Conservation (phyloP, 2,888 invertebrate genomes). For the Ormyrus rosae region DNA sequence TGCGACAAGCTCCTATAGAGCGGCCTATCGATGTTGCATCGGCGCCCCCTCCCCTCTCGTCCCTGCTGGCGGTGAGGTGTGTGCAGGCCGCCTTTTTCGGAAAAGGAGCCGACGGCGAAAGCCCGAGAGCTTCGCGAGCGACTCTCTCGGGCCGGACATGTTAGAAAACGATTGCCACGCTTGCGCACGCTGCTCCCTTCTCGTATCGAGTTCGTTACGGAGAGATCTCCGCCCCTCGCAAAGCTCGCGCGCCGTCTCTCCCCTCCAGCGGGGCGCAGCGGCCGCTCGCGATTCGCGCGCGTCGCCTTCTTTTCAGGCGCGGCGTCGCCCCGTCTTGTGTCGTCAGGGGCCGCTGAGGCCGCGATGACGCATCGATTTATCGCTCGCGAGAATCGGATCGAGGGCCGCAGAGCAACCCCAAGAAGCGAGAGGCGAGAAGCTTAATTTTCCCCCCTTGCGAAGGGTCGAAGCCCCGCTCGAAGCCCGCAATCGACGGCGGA, state of each 20-base stretch:
- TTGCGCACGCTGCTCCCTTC: background rate
- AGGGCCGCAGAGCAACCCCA: too few species aligned
- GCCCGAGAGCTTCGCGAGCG: too few species aligned
- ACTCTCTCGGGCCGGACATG: too few species aligned
- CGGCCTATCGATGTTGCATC: constrained; percentile 75
- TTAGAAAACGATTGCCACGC: too few species aligned
- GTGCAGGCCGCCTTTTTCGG: background rate
- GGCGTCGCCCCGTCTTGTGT: constrained; percentile 21
- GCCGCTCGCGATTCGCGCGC: constrained; percentile 1
- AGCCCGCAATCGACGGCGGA: constrained; percentile 27
- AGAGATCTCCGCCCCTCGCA: constrained; percentile 66
- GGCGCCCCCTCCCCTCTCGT: constrained; percentile 57
- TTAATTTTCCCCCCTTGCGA: background rate
- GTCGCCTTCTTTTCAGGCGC: constrained; percentile 19
- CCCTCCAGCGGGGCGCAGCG: constrained; percentile 20
- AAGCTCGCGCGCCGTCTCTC: constrained; percentile 22
- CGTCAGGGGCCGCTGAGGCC: background rate
- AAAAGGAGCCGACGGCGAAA: too few species aligned
- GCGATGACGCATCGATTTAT: too few species aligned
- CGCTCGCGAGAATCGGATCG: too few species aligned
- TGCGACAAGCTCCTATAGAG: constrained; percentile 70
- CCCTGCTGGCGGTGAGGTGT: background rate
- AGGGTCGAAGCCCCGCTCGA: constrained; percentile 27
- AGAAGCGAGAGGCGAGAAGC: background rate
- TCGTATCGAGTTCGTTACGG: constrained; percentile 73